phyloP scores from a whole-genome alignment of 1,140 invertebrate species.

The Drosophila trapezifrons region DNA sequence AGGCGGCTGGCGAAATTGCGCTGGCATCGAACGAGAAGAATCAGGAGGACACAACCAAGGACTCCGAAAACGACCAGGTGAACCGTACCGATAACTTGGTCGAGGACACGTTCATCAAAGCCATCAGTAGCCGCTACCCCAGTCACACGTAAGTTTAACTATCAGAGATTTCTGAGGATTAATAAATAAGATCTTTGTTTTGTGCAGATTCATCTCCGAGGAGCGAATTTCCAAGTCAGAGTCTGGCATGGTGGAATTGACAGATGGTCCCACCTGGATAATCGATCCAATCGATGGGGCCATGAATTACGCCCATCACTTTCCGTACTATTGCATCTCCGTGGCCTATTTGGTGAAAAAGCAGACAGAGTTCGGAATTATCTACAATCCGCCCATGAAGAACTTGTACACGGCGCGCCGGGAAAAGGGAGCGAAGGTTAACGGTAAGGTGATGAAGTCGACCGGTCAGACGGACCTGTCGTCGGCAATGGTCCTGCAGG shows the following conservation, averaged over 20 bases:
- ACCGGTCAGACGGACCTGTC: conserved; percentile 29
- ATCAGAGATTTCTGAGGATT: not conserved
- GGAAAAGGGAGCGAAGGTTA: conserved; percentile 45
- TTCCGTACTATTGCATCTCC: conserved; percentile 92
- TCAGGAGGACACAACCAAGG: conserved; percentile 25
- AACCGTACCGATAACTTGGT: conserved; percentile 39
- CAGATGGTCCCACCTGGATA: conserved; percentile 97
- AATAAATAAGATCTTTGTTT: too few relatives aligned
- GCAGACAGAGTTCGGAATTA: conserved; percentile 89
- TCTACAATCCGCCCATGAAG: conserved; percentile 94
- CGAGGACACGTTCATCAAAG: conserved; percentile 44
- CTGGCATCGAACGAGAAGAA: conserved; percentile 19
- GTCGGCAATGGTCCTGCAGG: conserved; percentile 55
- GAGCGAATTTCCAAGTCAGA: conserved; percentile 88
- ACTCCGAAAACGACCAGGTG: conserved; percentile 7
- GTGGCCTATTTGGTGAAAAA: conserved; percentile 90
- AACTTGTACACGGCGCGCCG: conserved; percentile 84
- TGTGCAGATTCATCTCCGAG: conserved; percentile 98
- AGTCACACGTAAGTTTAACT: conserved; percentile 50
- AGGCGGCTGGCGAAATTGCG: conserved; percentile 31
- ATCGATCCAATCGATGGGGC: conserved; percentile 96
- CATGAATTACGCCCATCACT: conserved; percentile 94
- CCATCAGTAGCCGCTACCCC: conserved; percentile 45
- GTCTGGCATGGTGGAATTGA: conserved; percentile 88
- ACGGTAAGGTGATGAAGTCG: conserved; percentile 25